phyloP scores from a whole-genome alignment of 2,113 vertebrate genomes.

The Elachura formosa region DNA sequence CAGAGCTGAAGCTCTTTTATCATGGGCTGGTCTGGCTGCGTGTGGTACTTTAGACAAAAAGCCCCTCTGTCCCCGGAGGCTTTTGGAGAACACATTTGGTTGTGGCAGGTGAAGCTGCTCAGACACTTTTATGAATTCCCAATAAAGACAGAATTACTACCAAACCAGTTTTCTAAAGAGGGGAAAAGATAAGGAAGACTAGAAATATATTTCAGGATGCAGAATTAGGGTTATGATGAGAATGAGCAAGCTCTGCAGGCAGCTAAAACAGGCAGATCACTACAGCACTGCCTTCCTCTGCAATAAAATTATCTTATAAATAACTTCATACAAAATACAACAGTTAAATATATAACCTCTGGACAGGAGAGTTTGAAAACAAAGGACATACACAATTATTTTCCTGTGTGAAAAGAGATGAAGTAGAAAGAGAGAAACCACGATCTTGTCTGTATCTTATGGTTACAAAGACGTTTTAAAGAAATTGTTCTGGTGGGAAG shows the following conservation, averaged over 20 bases:
- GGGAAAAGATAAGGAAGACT: background rate
- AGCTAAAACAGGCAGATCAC: background rate
- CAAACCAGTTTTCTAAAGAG: background rate
- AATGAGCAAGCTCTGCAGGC: background rate
- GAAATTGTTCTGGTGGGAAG: background rate
- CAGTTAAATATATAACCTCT: background rate
- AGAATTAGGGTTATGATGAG: background rate
- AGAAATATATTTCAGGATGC: background rate
- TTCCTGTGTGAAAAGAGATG: background rate
- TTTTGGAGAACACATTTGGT: fast-evolving
- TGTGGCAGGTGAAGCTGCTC: background rate
- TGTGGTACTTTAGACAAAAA: background rate
- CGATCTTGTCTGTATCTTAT: background rate
- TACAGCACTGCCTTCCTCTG: background rate
- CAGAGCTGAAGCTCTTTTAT: background rate
- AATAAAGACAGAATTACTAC: background rate
- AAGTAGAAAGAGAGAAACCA: background rate
- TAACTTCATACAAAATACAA: background rate
- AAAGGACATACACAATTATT: background rate
- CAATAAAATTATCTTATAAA: background rate
- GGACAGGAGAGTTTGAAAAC: background rate
- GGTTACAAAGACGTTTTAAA: background rate
- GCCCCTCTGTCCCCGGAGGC: background rate
- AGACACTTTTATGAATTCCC: background rate
- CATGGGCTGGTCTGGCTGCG: background rate